Percentiles rank a stretch among this genome's conserved stretches.
phyloP scores from a whole-genome alignment of 2,113 vertebrate species.

The Pseudopodoces humilis region DNA sequence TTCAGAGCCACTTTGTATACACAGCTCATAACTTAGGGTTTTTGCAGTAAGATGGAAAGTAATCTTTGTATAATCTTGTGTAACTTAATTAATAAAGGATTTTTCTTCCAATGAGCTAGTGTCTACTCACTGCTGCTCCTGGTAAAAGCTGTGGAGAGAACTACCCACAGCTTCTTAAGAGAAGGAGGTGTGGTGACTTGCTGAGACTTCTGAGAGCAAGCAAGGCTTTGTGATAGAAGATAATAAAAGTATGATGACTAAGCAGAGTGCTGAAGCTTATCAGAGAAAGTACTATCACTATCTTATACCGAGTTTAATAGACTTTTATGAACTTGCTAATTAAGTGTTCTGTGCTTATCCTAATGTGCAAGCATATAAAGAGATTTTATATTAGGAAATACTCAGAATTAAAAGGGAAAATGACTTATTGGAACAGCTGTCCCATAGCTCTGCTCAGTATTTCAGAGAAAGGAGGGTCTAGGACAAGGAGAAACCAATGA shows the following conservation, averaged over 20 bases:
- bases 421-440: not conserved
- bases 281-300: not conserved
- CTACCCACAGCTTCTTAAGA: slow-evolving; percentile 15
- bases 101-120: not conserved
- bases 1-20: not conserved
- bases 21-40: not conserved
- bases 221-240: slow-evolving; percentile 41
- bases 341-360: not conserved
- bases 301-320: not conserved
- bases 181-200: slow-evolving; percentile 43
- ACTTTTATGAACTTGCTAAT: not conserved
- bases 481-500: not conserved
- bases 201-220: slow-evolving; percentile 28
- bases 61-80: not conserved
- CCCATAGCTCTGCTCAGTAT: not conserved
- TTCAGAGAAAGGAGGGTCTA: not conserved
- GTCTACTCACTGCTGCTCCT: not conserved
- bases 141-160: slow-evolving; percentile 22
- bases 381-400: not conserved
- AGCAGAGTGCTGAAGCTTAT: slow-evolving; percentile 37
- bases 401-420: not conserved
- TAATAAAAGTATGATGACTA: slow-evolving; percentile 47
- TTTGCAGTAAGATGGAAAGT: not conserved
- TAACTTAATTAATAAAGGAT: not conserved
- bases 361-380: not conserved